Base-by-base conservation (phyloP, 2,888 invertebrate species). In the Idaea aversata region DNA sequence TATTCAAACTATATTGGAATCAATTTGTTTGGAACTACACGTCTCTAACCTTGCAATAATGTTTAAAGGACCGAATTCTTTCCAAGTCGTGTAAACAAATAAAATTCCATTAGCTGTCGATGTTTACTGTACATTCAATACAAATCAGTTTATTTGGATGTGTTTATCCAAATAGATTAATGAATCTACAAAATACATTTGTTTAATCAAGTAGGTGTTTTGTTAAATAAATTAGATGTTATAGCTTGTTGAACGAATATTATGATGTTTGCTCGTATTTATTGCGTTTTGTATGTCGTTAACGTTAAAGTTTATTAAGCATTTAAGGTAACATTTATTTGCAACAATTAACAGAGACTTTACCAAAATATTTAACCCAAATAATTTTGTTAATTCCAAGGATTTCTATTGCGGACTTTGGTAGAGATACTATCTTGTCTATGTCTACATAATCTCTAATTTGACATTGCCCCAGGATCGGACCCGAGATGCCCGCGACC, bases 31-130 rank as follows among this genome's bases (percentile, higher is more conserved):
- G 35, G 63, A 61, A 66, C n/a, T 65, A 66, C 59, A 62, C 47
- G 57, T 34, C 59, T 62, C 63, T 63, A 61, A 63, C 65, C 65
- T 68, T 65, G 64, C 58, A 62, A 65, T 59, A 63, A 61, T 57
- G 25, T 59, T 65, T 61, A 47, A 63, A 63, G 61, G 63, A 64
- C 63, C 58, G 25, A 38, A 61, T 10, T 13, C 47, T 47, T 13
- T 47, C 47, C 59, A 34, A 59, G 62, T 57, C 59, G 58, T 62
- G 63, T 69, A 71, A 72, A 71, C 68, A 71, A 70, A 70, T 65
- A 34, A 61, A 67, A 63, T 63, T 66, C 62, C 62, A 68, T 70
- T 67, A 72, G 62, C 65, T 64, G n/a, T 60, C 59, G 59, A 63
- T 65, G 65, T 67, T 25, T 25, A 25, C 25, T 25, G 63, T 69